These are phyloP conservation scores for Teleogryllus occipitalis DNA, from an alignment of 1,140 invertebrate species.

Conservation along the genomic window DNA sequence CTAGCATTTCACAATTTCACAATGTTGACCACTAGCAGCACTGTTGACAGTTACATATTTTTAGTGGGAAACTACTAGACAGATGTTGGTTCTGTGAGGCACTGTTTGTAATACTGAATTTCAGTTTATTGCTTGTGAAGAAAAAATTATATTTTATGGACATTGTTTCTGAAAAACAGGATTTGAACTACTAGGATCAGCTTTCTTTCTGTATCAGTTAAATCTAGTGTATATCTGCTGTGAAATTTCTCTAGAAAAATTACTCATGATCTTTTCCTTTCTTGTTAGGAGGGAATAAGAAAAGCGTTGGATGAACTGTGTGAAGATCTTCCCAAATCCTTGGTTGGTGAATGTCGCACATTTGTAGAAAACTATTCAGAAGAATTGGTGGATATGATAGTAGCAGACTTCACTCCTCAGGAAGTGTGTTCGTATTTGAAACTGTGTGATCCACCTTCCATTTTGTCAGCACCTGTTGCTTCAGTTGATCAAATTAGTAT, in stretches of 20 bases:
- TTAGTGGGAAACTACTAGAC: no score
- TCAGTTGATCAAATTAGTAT: slow-evolving; percentile 18
- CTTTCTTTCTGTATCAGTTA: no score
- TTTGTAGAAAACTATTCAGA: slow-evolving; percentile 70
- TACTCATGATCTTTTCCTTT: slow-evolving; percentile 12
- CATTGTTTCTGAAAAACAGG: no score
- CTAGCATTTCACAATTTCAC: no score
- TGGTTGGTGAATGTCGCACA: slow-evolving; percentile 56
- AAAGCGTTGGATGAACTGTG: slow-evolving; percentile 65
- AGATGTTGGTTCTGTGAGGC: no score
- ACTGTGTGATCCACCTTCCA: slow-evolving; percentile 44
- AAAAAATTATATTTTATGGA: no score
- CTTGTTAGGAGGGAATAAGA: slow-evolving; percentile 56
- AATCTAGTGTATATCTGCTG: background rate
- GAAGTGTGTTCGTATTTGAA: slow-evolving; percentile 70
- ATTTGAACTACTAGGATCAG: background rate
- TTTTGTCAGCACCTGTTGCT: slow-evolving; percentile 32
- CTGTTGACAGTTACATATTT: no score
- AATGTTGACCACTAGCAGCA: no score
- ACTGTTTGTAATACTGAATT: no score
- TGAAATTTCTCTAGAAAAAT: background rate
- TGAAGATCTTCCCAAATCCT: slow-evolving; percentile 49
- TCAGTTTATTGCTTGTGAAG: no score
- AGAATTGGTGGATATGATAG: slow-evolving; percentile 64
- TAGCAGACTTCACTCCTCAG: slow-evolving; percentile 65